Base-by-base conservation (phyloP, 2,888 invertebrate species). In the Apamea anceps region DNA sequence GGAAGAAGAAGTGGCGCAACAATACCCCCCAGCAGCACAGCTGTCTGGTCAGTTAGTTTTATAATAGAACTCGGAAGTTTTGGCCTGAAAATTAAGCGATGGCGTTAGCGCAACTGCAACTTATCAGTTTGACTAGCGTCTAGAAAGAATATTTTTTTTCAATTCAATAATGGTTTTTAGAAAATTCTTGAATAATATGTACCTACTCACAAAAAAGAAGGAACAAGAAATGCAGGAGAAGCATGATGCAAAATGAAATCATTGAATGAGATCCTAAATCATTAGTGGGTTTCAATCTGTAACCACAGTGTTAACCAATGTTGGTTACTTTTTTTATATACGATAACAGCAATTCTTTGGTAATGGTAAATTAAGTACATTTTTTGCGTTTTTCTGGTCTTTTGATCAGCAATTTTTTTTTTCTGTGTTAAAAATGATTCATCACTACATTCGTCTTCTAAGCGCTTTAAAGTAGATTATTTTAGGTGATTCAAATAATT, bases 401-500 rank as follows among this genome's bases (percentile, higher is more conserved):
- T 74, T 37, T 4, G 7, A 28, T 28, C 1, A 21, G 13, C 8
- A 37, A 25, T 18, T 51, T 21, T n/a, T 18, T 66, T 63, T 0
- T 32, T 21, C 4, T 21, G 0, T 0, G 2, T 54, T 32, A 1
- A 13, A 57, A 32, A n/a, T 57, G 48, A 57, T 48, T 60, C 37
- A 51, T 6, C 8, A 37, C 5, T 25, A 3, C n/a, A n/a, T n/a
- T 0, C 60, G 4, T 28, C 6, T 51, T 5, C 37, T 1, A 25
- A 62, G 7, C 3, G 28, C 25, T 63, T 63, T 18, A 25, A 4
- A 48, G 3, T 7, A 51, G 42, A 63, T 63, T 66, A 21, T 37
- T 76, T 8, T 5, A n/a, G 25, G 51, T 21, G 18, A 25, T 62
- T 28, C 54, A 77, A 88, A 87, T 80, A 87, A 88, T 88, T 87